phyloP scores from a whole-genome alignment of 1,140 invertebrate species.

The Capitella teleta region DNA sequence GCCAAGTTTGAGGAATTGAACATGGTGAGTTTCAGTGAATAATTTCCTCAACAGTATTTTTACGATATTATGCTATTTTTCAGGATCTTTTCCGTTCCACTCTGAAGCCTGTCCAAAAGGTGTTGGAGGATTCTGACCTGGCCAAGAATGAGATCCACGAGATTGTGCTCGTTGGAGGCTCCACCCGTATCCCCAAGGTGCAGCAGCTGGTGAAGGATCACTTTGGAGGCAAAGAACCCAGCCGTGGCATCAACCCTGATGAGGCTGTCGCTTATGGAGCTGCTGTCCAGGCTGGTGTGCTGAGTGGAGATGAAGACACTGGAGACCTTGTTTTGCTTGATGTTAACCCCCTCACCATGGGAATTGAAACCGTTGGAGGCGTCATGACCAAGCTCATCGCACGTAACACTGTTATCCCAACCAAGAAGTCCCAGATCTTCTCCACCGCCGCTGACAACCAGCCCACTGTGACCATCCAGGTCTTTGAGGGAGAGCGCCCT shows the following conservation, averaged over 20 bases:
- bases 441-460: conserved; percentile 98
- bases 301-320: conserved; percentile 62
- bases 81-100: conserved; percentile 92
- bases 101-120: conserved; percentile 75
- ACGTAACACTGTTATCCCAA: conserved; percentile 96
- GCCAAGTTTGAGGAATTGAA: conserved; percentile 99
- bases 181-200: conserved; percentile 97
- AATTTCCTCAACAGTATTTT: too few species aligned
- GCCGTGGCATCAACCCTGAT: conserved; percentile 95
- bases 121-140: conserved; percentile 93
- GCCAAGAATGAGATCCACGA: conserved; percentile 98
- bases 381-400: conserved; percentile 99
- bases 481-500: conserved; percentile 93
- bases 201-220: conserved; percentile 98
- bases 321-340: conserved; percentile 93
- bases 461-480: conserved; percentile 96
- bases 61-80: background rate
- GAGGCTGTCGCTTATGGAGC: conserved; percentile 73
- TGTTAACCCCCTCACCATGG: conserved; percentile 95
- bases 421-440: conserved; percentile 99
- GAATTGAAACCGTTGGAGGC: conserved; percentile 98
- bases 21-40: conserved; percentile 68
- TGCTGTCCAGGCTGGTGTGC: conserved; percentile 89
- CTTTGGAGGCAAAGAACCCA: conserved; percentile 95
- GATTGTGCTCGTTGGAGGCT: conserved; percentile 97